Base-by-base conservation (phyloP, 2,888 invertebrate genomes). In the Anodontia alba region DNA sequence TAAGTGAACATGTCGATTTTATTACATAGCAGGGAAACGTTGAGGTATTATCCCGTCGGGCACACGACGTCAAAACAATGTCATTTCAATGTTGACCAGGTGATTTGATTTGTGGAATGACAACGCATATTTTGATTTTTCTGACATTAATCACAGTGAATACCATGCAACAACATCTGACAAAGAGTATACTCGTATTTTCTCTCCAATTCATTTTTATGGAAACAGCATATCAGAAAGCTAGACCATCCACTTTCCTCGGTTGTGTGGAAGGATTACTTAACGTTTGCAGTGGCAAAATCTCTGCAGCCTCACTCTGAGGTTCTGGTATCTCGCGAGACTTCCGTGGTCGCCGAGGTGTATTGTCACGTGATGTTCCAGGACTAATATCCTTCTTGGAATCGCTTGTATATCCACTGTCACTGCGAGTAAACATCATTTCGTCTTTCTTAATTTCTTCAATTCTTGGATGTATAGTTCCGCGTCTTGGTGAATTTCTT, bases 321-420 rank as follows among this genome's bases (percentile, higher is more conserved):
- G 7, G 1, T 5, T 31, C 33, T 33, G 10, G 12, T 8, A 17
- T 62, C 10, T 29, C 33, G 33, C 33, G 33, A 62, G 62, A 62
- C 7, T 20, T 17, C 1, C 33, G 62, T 29, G 2, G 5, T 10
- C 7, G 31, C 33, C 33, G 62, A 33, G 62, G 29, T 33, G 29
- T 62, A 26, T 62, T 31, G 29, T 33, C 33, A 62, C 62, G 33
- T 33, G 62, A 29, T 20, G 62, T 62, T 23, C 26, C 10, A 10
- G 26, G 54, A 46, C 46, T 46, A 20, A 3, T 46, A 3, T 20
- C 46, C 17, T 46, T 46, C 46, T 46, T 46, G 1, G 54, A 54
- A 62, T 62, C 62, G 33, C 62, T 62, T 17, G 31, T 62, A 33
- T 62, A 62, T 2, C 62, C 62, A 29, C 62, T 62, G 62, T 62